These are phyloP conservation scores for Mimachlamys varia DNA, from an alignment of 2,888 invertebrate genomes.

Conservation along the genomic window DNA sequence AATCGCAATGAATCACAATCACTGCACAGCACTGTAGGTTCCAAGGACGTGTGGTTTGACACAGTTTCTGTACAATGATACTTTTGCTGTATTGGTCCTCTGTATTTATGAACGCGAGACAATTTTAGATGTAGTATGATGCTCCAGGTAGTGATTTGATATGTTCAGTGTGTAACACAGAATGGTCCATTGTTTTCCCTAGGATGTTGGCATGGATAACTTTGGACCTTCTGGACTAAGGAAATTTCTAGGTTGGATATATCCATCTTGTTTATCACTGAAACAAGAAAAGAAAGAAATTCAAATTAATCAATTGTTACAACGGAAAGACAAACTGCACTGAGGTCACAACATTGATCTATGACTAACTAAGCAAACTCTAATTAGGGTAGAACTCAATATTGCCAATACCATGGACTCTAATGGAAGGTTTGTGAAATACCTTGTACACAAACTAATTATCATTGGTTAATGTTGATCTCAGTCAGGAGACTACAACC, in stretches of 20 bases:
- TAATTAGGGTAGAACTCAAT: too few species aligned
- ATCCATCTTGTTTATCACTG: conserved; percentile 81
- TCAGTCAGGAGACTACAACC: too few species aligned
- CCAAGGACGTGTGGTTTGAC: not conserved
- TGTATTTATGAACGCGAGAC: not conserved
- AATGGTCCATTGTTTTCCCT: not conserved
- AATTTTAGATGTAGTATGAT: not conserved
- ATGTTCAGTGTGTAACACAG: not conserved
- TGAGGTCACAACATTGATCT: too few species aligned
- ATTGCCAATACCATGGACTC: too few species aligned
- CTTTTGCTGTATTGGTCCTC: not conserved
- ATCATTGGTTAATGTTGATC: too few species aligned
- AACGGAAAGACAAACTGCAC: too few species aligned
- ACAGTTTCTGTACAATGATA: not conserved
- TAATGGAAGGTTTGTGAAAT: too few species aligned
- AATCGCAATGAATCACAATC: not conserved
- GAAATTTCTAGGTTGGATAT: conserved; percentile 81
- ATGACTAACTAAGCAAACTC: too few species aligned
- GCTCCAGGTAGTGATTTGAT: conserved; percentile 1
- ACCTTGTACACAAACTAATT: too few species aligned
- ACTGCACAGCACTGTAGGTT: not conserved
- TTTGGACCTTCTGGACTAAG: conserved; percentile 79
- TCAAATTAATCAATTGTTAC: not conserved
- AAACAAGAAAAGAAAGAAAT: conserved; percentile 58
- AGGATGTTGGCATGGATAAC: conserved; percentile 54